A percentile compares a stretch with the other conserved stretches of the same genome.
Conservation (phyloP, 2,113 vertebrate species). For the Taurulus bubalis region DNA sequence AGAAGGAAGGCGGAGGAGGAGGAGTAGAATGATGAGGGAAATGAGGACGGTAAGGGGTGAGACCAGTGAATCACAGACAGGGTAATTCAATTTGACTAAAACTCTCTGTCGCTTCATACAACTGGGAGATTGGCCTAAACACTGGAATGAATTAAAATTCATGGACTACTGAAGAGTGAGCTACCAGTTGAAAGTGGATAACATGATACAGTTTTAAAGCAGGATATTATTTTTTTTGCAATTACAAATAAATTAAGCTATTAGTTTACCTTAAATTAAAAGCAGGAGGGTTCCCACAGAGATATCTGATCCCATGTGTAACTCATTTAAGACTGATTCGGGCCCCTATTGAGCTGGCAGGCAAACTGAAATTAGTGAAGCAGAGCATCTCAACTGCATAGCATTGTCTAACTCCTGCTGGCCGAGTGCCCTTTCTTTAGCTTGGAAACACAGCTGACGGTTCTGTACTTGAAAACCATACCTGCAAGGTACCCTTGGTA, state of each 20-base stretch:
- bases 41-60: constrained; percentile 47
- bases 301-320: constrained; percentile 72
- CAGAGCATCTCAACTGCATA: constrained; percentile 33
- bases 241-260: constrained; percentile 74
- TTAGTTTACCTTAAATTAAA: constrained; percentile 79
- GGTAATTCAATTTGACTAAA: constrained; percentile 80
- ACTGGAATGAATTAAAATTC: constrained; percentile 78
- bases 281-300: constrained; percentile 67
- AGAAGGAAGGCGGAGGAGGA: constrained; percentile 26
- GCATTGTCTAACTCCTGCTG: constrained; percentile 53
- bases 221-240: constrained; percentile 60
- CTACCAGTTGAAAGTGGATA: constrained; percentile 53
- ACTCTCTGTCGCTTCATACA: constrained; percentile 72
- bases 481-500: constrained; percentile 40
- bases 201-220: constrained; percentile 53
- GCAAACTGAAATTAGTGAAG: constrained; percentile 55
- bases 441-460: constrained; percentile 32
- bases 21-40: constrained; percentile 31
- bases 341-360: constrained; percentile 65
- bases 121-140: constrained; percentile 70
- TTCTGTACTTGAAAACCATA: constrained; percentile 27
- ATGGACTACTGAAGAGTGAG: constrained; percentile 79
- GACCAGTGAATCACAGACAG: constrained; percentile 65
- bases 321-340: constrained; percentile 73
- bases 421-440: constrained; percentile 44